Evolutionary conservation across 2,888 invertebrate genomes (phyloP).

Genomic region (Stratiomys singularior): DNA sequence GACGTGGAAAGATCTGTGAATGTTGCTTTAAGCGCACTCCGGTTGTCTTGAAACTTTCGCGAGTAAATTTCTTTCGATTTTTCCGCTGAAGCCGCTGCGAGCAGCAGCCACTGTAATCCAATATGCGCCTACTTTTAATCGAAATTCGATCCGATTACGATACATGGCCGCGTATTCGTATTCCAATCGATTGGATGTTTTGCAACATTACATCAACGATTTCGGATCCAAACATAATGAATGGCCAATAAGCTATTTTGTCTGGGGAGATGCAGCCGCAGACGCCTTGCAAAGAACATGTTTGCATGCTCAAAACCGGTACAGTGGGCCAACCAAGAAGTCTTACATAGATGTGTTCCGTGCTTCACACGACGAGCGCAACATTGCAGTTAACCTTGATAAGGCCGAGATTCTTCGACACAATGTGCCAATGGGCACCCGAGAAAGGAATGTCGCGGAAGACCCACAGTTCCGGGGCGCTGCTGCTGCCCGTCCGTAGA

Average conservation of each 20-base stretch:
- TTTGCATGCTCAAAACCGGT: conserved; percentile 22
- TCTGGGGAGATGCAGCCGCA: background rate
- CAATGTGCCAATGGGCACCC: background rate
- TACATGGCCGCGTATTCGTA: background rate
- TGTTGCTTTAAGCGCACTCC: conserved; percentile 11
- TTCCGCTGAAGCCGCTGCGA: background rate
- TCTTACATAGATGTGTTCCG: background rate
- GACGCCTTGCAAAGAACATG: background rate
- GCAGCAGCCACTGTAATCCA: conserved; percentile 19
- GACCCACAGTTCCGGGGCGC: background rate
- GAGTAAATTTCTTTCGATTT: background rate
- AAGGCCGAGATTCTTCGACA: conserved; percentile 15
- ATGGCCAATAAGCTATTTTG: background rate
- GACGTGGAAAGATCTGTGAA: background rate
- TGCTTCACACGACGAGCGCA: background rate
- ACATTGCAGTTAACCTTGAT: conserved; percentile 35
- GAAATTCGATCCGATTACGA: conserved; percentile 25
- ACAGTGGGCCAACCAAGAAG: conserved; percentile 15
- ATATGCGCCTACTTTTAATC: conserved; percentile 26
- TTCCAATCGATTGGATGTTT: background rate
- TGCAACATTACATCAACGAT: background rate
- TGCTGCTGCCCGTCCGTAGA: background rate
- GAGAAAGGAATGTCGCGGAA: background rate
- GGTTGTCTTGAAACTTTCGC: conserved; percentile 34
- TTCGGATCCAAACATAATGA: background rate